Evolutionary conservation across 2,113 vertebrate species (phyloP).

Genomic region (Coregonus clupeaformis): DNA sequence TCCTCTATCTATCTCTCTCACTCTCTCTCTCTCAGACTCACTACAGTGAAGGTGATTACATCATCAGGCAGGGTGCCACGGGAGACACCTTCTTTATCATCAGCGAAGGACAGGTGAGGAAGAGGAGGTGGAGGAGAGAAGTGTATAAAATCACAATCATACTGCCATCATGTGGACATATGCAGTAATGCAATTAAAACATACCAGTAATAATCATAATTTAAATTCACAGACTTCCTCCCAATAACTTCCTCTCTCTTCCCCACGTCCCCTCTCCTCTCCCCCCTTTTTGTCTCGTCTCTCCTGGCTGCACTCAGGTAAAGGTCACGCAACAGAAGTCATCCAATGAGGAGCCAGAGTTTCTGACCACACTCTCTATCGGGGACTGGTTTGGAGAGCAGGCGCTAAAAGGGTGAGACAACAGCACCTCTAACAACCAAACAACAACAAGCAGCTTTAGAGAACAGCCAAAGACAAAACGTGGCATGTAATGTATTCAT

Average conservation of each 20-base stretch:
- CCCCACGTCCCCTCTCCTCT: too few species aligned
- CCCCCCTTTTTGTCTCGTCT: background rate
- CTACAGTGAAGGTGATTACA: constrained; percentile 70
- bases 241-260: too few species aligned
- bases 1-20: background rate
- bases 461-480: too few species aligned
- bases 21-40: constrained; percentile 56
- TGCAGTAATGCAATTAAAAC: background rate
- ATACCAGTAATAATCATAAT: too few species aligned
- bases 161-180: background rate
- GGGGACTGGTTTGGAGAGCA: constrained; percentile 78
- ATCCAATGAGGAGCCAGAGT: constrained; percentile 47
- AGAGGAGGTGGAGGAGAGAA: background rate
- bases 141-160: background rate
- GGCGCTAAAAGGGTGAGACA: constrained; percentile 70
- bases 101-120: constrained; percentile 73
- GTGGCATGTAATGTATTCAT: too few species aligned
- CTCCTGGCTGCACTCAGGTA: constrained; percentile 52
- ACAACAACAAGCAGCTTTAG: too few species aligned
- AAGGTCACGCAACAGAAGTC: constrained; percentile 64
- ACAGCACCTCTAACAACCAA: background rate
- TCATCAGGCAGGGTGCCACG: constrained; percentile 71
- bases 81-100: constrained; percentile 79
- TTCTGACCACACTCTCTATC: constrained; percentile 56
- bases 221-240: too few species aligned